Percentiles rank a stretch among this genome's conserved stretches.
Evolutionary conservation across 2,888 invertebrate species (phyloP).

Genomic region (Mesochorus sp.): DNA sequence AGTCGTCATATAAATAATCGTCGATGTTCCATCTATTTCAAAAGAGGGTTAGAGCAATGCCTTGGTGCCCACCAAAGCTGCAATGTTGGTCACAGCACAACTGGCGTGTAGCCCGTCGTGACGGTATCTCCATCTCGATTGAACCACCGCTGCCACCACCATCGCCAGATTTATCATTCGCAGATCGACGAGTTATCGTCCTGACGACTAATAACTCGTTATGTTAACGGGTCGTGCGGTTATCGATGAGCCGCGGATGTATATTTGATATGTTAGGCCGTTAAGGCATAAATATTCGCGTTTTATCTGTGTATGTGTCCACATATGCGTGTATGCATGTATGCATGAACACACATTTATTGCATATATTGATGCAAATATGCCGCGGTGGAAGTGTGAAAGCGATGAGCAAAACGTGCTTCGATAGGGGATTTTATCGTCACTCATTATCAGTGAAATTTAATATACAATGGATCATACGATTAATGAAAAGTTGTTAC

Average conservation of each 20-base stretch:
- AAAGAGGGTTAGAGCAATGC: not conserved
- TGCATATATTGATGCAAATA: not conserved
- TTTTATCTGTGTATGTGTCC: not conserved
- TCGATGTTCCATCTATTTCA: no score
- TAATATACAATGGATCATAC: not conserved
- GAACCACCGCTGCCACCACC: not conserved
- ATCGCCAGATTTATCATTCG: constrained; percentile 66
- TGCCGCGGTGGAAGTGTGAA: not conserved
- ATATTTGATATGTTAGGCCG: constrained; percentile 47
- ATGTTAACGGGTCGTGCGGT: constrained; percentile 60
- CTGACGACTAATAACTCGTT: constrained; percentile 70
- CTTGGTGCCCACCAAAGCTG: not conserved
- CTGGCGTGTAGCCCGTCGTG: not conserved
- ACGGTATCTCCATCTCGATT: not conserved
- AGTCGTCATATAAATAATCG: not conserved
- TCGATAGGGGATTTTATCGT: constrained; percentile 30
- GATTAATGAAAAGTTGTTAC: constrained; percentile 19
- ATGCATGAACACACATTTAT: not conserved
- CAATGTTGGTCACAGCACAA: not conserved
- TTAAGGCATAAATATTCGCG: no score
- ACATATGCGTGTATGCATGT: not conserved
- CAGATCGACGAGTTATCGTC: constrained; percentile 69
- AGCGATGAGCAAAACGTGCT: constrained; percentile 8
- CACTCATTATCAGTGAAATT: constrained; percentile 27
- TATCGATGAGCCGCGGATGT: constrained; percentile 51